Conservation (phyloP, 2,888 invertebrate species). For the Nemurella pictetii region DNA sequence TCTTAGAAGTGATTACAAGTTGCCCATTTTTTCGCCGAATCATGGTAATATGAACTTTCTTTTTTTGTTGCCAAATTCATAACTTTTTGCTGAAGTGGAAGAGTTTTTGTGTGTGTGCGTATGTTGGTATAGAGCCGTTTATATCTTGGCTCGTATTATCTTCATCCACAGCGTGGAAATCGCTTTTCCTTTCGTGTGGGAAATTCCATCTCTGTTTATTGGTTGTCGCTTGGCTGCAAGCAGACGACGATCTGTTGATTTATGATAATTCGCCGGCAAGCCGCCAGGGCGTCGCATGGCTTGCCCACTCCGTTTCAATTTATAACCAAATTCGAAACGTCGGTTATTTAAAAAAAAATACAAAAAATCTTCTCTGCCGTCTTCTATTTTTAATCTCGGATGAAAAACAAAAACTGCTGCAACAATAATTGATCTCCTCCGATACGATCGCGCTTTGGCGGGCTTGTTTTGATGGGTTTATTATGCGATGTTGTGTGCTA, state of each 20-base stretch:
- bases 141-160: not conserved
- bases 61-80: not conserved
- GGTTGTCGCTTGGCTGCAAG: not conserved
- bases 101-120: not conserved
- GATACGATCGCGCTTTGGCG: no score
- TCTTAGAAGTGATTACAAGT: not conserved
- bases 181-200: not conserved
- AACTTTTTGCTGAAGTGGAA: not conserved
- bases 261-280: not conserved
- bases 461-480: not conserved
- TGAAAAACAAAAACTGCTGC: not conserved
- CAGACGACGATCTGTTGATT: not conserved
- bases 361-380: no score
- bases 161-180: no score
- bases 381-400: not conserved
- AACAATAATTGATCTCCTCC: not conserved
- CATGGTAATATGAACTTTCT: not conserved
- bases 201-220: not conserved
- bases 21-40: not conserved
- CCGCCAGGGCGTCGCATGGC: no score
- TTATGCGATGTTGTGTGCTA: not conserved
- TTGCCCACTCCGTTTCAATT: not conserved
- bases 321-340: not conserved
- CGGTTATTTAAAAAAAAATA: not conserved
- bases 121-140: not conserved